A percentile compares a stretch with the other conserved stretches of the same genome.
These are phyloP conservation scores for Planiliza haematocheilus DNA, from an alignment of 2,113 vertebrate species.

Conservation along the genomic window DNA sequence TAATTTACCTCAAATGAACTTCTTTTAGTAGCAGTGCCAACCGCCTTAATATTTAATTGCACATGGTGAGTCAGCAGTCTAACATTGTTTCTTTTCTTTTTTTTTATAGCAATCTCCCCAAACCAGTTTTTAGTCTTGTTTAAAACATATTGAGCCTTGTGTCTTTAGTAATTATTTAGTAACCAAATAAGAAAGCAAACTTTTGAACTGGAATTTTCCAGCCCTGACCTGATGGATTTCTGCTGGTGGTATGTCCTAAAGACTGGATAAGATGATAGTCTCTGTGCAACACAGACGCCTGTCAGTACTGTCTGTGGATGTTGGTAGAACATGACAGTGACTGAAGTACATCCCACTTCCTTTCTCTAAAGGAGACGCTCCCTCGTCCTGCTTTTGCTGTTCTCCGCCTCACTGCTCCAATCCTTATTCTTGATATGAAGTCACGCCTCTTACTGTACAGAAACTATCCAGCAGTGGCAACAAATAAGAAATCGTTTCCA, in stretches of 20 bases:
- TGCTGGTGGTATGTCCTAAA: conserved; percentile 36
- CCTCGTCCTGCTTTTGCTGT: background rate
- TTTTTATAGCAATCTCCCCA: background rate
- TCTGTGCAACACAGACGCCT: conserved; percentile 36
- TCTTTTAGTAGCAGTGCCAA: conserved; percentile 32
- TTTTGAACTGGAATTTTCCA: too few species aligned
- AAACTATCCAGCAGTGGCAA: conserved; percentile 1
- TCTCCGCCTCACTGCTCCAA: background rate
- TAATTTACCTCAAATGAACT: background rate
- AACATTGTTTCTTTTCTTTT: background rate
- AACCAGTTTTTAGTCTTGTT: too few species aligned
- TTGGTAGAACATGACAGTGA: conserved; percentile 14
- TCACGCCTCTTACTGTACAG: too few species aligned
- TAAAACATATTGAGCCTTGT: too few species aligned
- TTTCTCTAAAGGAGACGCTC: conserved; percentile 20
- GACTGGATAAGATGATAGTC: conserved; percentile 20
- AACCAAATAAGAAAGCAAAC: too few species aligned
- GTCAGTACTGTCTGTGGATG: conserved; percentile 54
- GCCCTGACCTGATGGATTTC: background rate
- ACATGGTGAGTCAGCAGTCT: conserved; percentile 38
- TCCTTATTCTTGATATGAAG: background rate
- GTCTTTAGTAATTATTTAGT: too few species aligned
- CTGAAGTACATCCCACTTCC: conserved; percentile 22
- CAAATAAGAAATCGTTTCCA: background rate
- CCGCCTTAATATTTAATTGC: conserved; percentile 52